Percentiles rank a stretch among this genome's conserved stretches.
Conservation (phyloP, 2,888 invertebrate genomes). For the Eretmocerus hayati region DNA sequence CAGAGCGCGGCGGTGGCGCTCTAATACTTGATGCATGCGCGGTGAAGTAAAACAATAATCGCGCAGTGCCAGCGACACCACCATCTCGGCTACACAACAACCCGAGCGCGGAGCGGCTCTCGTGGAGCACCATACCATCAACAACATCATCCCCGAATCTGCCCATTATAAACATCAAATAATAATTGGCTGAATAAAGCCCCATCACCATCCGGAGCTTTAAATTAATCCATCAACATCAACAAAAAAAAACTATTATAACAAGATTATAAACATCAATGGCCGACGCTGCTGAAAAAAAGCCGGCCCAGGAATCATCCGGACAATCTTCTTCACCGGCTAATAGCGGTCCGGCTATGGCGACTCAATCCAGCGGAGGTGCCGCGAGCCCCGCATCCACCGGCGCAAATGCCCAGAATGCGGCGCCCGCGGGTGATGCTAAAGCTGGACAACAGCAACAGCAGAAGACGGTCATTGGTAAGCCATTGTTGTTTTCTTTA, state of each 20-base stretch:
- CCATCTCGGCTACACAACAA: conserved; percentile 10
- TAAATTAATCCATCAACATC: not conserved
- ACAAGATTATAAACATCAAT: conserved; percentile 45
- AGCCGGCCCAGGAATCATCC: too few relatives aligned
- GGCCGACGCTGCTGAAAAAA: conserved; percentile 91
- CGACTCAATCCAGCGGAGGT: too few relatives aligned
- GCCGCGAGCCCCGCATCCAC: conserved; percentile 52
- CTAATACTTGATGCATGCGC: too few relatives aligned
- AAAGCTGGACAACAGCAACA: conserved; percentile 4
- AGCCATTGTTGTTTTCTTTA: too few relatives aligned
- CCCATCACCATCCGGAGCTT: not conserved
- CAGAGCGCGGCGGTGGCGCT: too few relatives aligned
- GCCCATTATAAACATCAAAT: conserved; percentile 10
- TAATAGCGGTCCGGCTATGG: too few relatives aligned
- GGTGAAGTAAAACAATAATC: too few relatives aligned
- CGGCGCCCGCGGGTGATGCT: not conserved
- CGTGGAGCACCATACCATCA: too few relatives aligned
- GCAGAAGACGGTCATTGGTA: conserved; percentile 3
- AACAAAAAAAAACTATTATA: not conserved
- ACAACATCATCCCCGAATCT: not conserved
- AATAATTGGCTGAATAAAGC: too few relatives aligned
- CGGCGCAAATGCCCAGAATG: not conserved
- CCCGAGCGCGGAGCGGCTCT: too few relatives aligned
- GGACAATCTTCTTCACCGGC: too few relatives aligned
- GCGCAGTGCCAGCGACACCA: too few relatives aligned